Evolutionary conservation across 2,888 invertebrate species (phyloP).

Genomic region (Heliothis peltigera): DNA sequence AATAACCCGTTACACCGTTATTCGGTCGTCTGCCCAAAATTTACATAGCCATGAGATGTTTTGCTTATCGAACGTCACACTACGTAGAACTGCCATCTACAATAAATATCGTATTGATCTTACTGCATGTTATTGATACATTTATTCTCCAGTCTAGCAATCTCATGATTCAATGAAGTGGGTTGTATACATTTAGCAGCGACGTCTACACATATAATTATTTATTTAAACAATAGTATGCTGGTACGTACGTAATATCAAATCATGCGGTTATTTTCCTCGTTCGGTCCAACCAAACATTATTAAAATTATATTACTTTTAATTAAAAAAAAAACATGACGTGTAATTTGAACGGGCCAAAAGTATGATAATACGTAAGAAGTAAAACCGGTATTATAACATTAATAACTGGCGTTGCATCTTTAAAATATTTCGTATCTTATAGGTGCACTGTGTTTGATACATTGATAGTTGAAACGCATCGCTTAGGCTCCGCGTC

Average conservation of each 20-base stretch:
- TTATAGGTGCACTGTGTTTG: too few species aligned
- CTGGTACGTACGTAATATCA: conserved; percentile 13
- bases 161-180: neutral
- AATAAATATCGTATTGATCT: conserved; percentile 1
- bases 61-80: conserved; percentile 41
- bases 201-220: conserved; percentile 9
- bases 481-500: too few species aligned
- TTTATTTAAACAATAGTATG: conserved; percentile 12
- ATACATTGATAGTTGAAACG: too few species aligned
- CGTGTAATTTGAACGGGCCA: conserved; percentile 22
- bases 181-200: neutral
- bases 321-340: neutral
- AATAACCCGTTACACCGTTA: conserved; percentile 64
- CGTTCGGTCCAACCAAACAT: conserved; percentile 18
- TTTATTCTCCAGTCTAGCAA: conserved; percentile 1
- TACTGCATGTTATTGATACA: neutral
- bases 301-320: conserved; percentile 11
- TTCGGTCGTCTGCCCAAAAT: conserved; percentile 61
- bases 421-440: too few species aligned
- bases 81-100: neutral
- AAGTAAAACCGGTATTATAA: conserved; percentile 11
- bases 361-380: conserved; percentile 1
- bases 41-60: conserved; percentile 54
- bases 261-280: conserved; percentile 46
- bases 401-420: too few species aligned